phyloP scores from a whole-genome alignment of 2,797 vertebrate species.

The Sardinella longiceps region DNA sequence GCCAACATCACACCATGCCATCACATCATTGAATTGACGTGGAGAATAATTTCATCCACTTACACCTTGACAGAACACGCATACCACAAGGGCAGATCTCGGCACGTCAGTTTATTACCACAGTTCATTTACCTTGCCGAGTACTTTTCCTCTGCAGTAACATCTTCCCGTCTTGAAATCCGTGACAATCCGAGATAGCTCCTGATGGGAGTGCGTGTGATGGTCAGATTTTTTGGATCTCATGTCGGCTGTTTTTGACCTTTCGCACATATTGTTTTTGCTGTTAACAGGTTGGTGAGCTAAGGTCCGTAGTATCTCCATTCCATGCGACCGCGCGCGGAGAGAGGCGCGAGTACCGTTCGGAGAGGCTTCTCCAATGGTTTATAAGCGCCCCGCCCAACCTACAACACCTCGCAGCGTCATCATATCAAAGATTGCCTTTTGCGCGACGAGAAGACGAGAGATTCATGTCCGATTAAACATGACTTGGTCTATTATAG shows the following conservation, averaged over 20 bases:
- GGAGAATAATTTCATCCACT: not conserved
- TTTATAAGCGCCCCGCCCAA: slow-evolving; percentile 7
- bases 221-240: slow-evolving; percentile 70
- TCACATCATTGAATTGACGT: not conserved
- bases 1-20: not conserved
- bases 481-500: too few species aligned
- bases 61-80: not conserved
- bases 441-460: too few species aligned
- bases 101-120: not conserved
- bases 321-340: slow-evolving; percentile 43
- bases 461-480: too few species aligned
- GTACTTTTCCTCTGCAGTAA: slow-evolving; percentile 84
- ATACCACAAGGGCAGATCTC: not conserved
- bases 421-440: not conserved
- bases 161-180: slow-evolving; percentile 82
- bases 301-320: slow-evolving; percentile 82
- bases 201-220: slow-evolving; percentile 66
- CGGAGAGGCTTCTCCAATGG: not conserved
- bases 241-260: slow-evolving; percentile 62
- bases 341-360: not conserved
- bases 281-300: slow-evolving; percentile 66
- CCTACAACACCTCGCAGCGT: not conserved
- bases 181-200: slow-evolving; percentile 83
- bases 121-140: slow-evolving; percentile 77
- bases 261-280: slow-evolving; percentile 74